phyloP scores from a whole-genome alignment of 2,797 vertebrate genomes.

The Chiloscyllium punctatum region DNA sequence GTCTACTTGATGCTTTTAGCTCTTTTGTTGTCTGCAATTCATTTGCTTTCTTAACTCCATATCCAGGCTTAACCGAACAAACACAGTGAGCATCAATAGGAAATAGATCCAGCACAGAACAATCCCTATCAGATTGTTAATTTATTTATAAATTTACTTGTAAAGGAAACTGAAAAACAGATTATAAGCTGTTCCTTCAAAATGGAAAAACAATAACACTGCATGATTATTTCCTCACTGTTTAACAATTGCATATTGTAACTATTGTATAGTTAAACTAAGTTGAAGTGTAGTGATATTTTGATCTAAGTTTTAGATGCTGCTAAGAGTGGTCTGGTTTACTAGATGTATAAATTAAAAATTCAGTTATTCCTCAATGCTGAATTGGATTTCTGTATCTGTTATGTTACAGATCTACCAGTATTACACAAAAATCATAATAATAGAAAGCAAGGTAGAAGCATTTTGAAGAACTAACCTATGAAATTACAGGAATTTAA shows the following conservation, averaged over 20 bases:
- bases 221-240: not conserved
- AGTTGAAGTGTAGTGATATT: not conserved
- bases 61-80: no score
- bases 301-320: not conserved
- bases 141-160: not conserved
- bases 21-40: not conserved
- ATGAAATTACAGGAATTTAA: not conserved
- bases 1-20: not conserved
- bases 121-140: not conserved
- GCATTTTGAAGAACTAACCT: not conserved
- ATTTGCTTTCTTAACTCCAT: no score
- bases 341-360: not conserved
- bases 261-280: not conserved
- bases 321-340: no score
- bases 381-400: not conserved
- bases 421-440: not conserved
- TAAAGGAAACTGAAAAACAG: not conserved
- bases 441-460: not conserved
- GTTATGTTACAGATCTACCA: not conserved
- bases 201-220: not conserved
- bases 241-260: not conserved
- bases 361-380: not conserved
- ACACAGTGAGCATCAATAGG: no score
- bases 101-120: no score
- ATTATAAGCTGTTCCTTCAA: not conserved